These are phyloP conservation scores for Meiosimyza platycephala DNA, from an alignment of 2,888 invertebrate genomes.

Conservation along the genomic window DNA sequence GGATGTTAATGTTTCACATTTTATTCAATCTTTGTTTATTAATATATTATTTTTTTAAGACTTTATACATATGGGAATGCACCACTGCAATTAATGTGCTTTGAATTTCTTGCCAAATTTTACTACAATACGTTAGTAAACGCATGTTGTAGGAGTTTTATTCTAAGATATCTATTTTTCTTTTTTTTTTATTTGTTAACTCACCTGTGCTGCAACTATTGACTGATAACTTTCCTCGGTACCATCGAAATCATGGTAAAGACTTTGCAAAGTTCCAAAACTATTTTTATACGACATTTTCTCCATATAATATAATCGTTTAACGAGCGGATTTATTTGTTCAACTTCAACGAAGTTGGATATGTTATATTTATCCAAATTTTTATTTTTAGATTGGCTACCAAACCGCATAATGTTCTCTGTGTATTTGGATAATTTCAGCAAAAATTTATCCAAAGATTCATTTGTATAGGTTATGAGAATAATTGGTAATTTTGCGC, in stretches of 20 bases:
- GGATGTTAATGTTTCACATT: too few relatives aligned
- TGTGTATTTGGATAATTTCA: constrained; percentile 74
- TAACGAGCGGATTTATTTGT: constrained; percentile 52
- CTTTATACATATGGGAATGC: constrained; percentile 58
- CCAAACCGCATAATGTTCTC: constrained; percentile 76
- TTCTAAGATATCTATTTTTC: too few relatives aligned
- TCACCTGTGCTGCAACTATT: constrained; percentile 50
- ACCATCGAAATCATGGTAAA: constrained; percentile 60
- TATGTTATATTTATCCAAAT: constrained; percentile 70
- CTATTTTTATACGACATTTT: constrained; percentile 57
- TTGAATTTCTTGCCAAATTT: constrained; percentile 70
- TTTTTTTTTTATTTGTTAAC: not conserved
- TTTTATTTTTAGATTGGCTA: constrained; percentile 74
- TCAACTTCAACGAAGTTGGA: constrained; percentile 40
- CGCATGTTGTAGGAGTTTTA: constrained; percentile 74
- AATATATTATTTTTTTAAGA: not conserved
- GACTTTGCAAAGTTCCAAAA: constrained; percentile 55
- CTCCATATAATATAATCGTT: constrained; percentile 55
- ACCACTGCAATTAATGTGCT: constrained; percentile 66
- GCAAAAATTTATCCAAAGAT: constrained; percentile 86
- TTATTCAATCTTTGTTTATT: too few relatives aligned
- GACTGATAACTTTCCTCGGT: constrained; percentile 56
- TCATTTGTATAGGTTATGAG: constrained; percentile 88
- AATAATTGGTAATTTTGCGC: constrained; percentile 73
- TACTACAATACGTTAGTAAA: constrained; percentile 69